Evolutionary conservation across 2,888 invertebrate genomes (phyloP).

Genomic region (Phalangium opilio): DNA sequence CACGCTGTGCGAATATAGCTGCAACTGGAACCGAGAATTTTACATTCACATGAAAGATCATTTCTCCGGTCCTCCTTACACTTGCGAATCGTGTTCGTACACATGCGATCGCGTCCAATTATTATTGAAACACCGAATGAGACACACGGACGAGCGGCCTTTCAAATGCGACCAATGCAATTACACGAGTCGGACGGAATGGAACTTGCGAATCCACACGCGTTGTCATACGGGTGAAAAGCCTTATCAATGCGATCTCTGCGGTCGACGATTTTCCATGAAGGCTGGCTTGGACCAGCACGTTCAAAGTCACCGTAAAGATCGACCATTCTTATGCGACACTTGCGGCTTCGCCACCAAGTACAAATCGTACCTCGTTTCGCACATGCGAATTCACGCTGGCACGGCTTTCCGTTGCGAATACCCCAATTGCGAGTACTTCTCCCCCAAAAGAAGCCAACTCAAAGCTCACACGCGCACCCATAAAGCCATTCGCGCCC

Average conservation of each 20-base stretch:
- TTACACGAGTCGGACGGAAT: conserved; percentile 41
- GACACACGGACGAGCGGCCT: conserved; percentile 38
- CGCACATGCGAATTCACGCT: conserved; percentile 48
- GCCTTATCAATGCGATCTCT: conserved; percentile 41
- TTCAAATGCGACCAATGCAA: conserved; percentile 40
- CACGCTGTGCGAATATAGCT: conserved; percentile 44
- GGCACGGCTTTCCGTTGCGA: conserved; percentile 46
- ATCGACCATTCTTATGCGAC: conserved; percentile 45
- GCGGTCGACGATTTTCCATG: conserved; percentile 42
- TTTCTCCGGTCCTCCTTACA: conserved; percentile 46
- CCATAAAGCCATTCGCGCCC: conserved; percentile 38
- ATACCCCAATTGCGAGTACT: conserved; percentile 44
- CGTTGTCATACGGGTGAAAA: conserved; percentile 43
- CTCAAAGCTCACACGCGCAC: conserved; percentile 46
- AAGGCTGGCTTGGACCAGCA: conserved; percentile 45
- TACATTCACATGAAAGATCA: conserved; percentile 43
- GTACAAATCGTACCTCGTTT: conserved; percentile 46
- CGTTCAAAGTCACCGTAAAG: conserved; percentile 39
- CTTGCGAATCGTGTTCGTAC: conserved; percentile 44
- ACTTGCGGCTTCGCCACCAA: conserved; percentile 51
- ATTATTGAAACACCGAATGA: conserved; percentile 43
- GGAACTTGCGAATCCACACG: conserved; percentile 43
- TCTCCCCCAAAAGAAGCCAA: conserved; percentile 47
- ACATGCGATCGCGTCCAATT: conserved; percentile 38
- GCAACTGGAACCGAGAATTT: conserved; percentile 45